Conservation (phyloP, 2,113 vertebrate genomes). For the Serinus canaria region DNA sequence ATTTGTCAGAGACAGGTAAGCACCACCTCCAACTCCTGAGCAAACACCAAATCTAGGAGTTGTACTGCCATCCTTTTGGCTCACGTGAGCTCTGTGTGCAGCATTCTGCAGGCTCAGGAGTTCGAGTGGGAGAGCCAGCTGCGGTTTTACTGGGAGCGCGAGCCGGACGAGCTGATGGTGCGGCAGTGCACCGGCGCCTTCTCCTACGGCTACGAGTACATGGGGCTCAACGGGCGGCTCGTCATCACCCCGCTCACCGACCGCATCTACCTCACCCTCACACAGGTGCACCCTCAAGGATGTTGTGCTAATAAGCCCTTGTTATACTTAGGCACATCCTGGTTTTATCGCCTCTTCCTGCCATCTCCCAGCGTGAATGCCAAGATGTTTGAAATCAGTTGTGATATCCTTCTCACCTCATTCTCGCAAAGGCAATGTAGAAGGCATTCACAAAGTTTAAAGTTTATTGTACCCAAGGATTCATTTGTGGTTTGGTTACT, state of each 20-base stretch:
- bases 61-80: not conserved
- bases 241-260: constrained; percentile 97
- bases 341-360: not conserved
- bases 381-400: not conserved
- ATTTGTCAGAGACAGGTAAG: constrained; percentile 86
- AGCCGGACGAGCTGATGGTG: constrained; percentile 83
- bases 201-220: constrained; percentile 94
- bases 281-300: constrained; percentile 77
- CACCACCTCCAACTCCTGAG: accelerated
- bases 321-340: accelerated
- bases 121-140: constrained; percentile 98
- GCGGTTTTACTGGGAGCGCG: constrained; percentile 89
- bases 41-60: accelerated
- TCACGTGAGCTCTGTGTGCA: constrained; percentile 9
- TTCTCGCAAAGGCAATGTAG: not conserved
- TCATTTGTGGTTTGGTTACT: not conserved
- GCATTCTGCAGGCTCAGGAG: constrained; percentile 87
- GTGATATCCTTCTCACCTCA: not conserved
- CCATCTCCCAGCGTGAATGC: accelerated
- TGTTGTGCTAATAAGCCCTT: not conserved
- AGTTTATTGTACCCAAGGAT: not conserved
- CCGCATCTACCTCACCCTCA: constrained; percentile 94
- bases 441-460: not conserved
- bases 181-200: constrained; percentile 91
- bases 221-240: constrained; percentile 94